phyloP scores from a whole-genome alignment of 2,113 vertebrate genomes.

The Canis aureus region DNA sequence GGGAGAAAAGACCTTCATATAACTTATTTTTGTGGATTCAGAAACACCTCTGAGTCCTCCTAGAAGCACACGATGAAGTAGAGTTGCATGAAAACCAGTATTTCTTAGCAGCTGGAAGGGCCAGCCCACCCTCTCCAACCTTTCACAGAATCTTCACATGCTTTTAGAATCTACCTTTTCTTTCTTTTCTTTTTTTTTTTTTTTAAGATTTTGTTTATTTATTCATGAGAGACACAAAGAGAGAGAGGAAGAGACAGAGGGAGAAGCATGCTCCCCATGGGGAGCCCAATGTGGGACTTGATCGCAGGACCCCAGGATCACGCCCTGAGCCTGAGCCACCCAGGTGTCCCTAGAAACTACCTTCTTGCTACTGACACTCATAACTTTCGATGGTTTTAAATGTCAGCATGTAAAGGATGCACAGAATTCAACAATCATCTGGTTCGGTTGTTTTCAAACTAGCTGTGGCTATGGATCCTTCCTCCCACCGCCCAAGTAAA shows the following conservation, averaged over 20 bases:
- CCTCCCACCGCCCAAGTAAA: background rate
- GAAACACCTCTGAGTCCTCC: background rate
- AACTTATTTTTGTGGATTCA: background rate
- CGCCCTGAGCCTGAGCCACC: too few species aligned
- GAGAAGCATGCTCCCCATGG: too few species aligned
- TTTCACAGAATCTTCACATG: background rate
- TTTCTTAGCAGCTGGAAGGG: background rate
- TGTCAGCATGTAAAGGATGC: background rate
- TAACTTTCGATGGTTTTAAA: background rate
- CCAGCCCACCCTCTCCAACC: background rate
- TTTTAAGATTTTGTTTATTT: too few species aligned
- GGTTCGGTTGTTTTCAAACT: background rate
- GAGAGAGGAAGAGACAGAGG: too few species aligned
- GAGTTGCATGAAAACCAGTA: background rate
- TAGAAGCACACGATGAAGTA: background rate
- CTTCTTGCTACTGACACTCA: background rate
- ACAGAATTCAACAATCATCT: background rate
- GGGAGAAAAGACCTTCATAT: background rate
- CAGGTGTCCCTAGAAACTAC: background rate
- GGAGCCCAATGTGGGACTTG: too few species aligned
- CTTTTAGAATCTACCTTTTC: background rate
- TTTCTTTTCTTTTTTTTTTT: too few species aligned
- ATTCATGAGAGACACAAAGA: too few species aligned
- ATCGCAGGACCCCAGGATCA: too few species aligned
- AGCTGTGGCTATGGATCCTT: background rate